Conservation (phyloP, 1,140 invertebrate species). For the Lasioglossum albipes region DNA sequence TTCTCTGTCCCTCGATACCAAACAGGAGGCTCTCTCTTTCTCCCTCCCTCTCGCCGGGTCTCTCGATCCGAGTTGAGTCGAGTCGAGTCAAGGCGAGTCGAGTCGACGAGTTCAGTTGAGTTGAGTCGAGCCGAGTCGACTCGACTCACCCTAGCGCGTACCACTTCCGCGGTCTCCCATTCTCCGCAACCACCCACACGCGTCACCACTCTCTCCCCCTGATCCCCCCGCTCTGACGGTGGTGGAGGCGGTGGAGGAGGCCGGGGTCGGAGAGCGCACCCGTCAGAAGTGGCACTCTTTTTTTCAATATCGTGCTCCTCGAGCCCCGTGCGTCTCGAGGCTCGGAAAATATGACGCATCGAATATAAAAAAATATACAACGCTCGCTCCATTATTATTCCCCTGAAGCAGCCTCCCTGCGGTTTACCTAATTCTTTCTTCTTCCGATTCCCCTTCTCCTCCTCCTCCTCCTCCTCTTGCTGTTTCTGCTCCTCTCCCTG, state of each 20-base stretch:
- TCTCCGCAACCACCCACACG: constrained; percentile 44
- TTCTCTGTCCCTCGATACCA: background rate
- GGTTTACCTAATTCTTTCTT: constrained; percentile 39
- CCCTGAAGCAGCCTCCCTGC: constrained; percentile 21
- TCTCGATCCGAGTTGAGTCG: constrained; percentile 12
- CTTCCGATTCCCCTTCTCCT: background rate
- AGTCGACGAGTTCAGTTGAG: background rate
- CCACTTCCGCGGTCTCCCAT: constrained; percentile 45
- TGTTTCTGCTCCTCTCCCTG: background rate
- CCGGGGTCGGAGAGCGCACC: constrained; percentile 32
- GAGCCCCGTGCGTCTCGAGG: constrained; percentile 35
- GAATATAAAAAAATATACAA: constrained; percentile 53
- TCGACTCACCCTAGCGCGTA: constrained; percentile 41
- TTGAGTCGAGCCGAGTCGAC: constrained; percentile 20
- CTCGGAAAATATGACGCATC: constrained; percentile 49
- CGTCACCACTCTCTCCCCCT: constrained; percentile 25
- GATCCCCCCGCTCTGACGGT: background rate
- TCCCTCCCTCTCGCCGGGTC: background rate
- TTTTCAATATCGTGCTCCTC: constrained; percentile 47
- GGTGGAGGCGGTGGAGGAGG: no score
- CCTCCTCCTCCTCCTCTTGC: background rate
- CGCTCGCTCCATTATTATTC: constrained; percentile 47
- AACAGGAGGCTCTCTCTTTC: background rate
- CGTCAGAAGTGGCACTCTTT: constrained; percentile 66
- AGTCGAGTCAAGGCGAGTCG: no score